These are phyloP conservation scores for Sphenopsis melanotis DNA, from an alignment of 2,797 vertebrate genomes.

Conservation along the genomic window DNA sequence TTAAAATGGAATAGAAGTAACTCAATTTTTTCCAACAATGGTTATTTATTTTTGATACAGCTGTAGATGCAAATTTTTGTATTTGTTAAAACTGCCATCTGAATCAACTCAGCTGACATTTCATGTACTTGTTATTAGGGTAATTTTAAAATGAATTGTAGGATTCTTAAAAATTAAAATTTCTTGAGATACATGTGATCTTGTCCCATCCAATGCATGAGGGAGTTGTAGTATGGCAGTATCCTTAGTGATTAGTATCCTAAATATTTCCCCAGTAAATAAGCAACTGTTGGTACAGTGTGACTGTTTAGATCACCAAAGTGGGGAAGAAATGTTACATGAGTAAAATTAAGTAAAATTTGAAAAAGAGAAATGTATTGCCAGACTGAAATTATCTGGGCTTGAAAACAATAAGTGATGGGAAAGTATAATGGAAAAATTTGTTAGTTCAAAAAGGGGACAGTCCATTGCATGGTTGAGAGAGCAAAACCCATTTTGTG, in stretches of 20 bases:
- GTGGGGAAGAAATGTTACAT: not conserved
- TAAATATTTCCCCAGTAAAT: not conserved
- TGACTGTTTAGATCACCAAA: not conserved
- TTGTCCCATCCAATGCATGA: not conserved
- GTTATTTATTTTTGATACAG: not conserved
- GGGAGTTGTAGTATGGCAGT: not conserved
- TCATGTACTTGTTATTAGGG: not conserved
- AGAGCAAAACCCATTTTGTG: not conserved
- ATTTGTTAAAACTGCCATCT: not conserved
- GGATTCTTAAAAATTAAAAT: slow-evolving; percentile 35
- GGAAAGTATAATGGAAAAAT: not conserved
- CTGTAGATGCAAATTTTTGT: not conserved
- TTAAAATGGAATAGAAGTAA: slow-evolving; percentile 37
- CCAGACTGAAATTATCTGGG: not conserved
- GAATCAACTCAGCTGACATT: slow-evolving; percentile 43
- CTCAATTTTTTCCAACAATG: not conserved
- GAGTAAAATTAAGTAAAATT: not conserved
- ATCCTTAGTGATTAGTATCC: not conserved
- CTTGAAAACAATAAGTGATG: not conserved
- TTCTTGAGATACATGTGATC: slow-evolving; percentile 3
- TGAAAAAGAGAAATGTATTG: not conserved
- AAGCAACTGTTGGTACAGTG: not conserved
- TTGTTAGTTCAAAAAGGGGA: not conserved
- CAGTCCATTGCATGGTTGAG: not conserved
- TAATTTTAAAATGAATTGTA: slow-evolving; percentile 26